Evolutionary conservation across 1,140 invertebrate species (phyloP).

Genomic region (Drosophila miranda): DNA sequence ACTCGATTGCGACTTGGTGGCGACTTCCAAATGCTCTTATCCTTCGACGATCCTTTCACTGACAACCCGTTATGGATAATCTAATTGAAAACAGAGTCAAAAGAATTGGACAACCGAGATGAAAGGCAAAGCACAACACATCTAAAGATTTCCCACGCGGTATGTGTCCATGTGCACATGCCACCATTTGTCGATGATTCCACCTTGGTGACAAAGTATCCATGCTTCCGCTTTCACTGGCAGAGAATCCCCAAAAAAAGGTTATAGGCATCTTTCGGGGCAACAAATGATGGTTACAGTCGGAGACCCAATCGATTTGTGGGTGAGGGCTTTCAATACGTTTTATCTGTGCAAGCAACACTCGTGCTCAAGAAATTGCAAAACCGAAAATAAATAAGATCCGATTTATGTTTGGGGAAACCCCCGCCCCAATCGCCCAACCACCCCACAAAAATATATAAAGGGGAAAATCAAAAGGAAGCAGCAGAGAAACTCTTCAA

Average conservation of each 20-base stretch:
- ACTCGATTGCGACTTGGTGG: neutral
- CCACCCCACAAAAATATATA: slow-evolving; percentile 5
- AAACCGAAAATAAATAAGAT: slow-evolving; percentile 79
- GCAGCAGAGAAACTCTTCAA: slow-evolving; percentile 36
- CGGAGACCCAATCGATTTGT: slow-evolving; percentile 2
- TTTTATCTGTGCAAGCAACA: slow-evolving; percentile 75
- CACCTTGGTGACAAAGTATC: slow-evolving; percentile 37
- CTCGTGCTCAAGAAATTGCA: slow-evolving; percentile 67
- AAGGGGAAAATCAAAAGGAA: slow-evolving; percentile 8
- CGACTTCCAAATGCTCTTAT: slow-evolving; percentile 48
- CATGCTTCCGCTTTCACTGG: slow-evolving; percentile 31
- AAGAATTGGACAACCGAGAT: slow-evolving; percentile 24
- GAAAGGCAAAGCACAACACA: neutral
- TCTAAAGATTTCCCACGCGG: neutral
- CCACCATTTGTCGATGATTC: neutral
- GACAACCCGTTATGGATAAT: slow-evolving; percentile 16
- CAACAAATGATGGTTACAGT: slow-evolving; percentile 53
- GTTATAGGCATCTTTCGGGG: slow-evolving; percentile 14
- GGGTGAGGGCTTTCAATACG: slow-evolving; percentile 65
- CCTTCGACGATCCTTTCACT: neutral
- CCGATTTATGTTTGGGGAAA: slow-evolving; percentile 66
- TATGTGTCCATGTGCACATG: neutral
- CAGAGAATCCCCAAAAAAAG: slow-evolving; percentile 28
- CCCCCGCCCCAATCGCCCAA: slow-evolving; percentile 5
- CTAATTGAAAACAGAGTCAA: slow-evolving; percentile 22